A percentile compares a stretch with the other conserved stretches of the same genome.
Evolutionary conservation across 2,888 invertebrate genomes (phyloP).

Genomic region (Gibbula magus): DNA sequence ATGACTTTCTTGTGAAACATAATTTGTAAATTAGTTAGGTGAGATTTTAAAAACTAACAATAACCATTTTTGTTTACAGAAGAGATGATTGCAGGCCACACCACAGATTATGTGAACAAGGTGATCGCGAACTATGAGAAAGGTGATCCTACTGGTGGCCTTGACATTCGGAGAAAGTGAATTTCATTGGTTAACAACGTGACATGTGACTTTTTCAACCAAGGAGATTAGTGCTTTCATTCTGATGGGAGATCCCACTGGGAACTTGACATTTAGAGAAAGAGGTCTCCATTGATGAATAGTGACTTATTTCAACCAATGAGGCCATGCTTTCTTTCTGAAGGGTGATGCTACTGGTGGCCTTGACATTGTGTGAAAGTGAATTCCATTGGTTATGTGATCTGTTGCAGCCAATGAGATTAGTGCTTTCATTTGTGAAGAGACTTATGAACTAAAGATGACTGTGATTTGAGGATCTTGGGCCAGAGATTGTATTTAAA

Average conservation of each 20-base stretch:
- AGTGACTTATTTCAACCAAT: too few relatives aligned
- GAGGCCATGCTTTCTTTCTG: constrained; percentile 83
- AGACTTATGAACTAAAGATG: not conserved
- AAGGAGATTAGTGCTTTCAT: not conserved
- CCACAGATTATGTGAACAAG: constrained; percentile 95
- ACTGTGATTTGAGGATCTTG: not conserved
- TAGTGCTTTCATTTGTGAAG: not conserved
- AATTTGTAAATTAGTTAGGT: constrained; percentile 22
- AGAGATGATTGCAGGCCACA: constrained; percentile 90
- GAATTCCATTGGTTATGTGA: not conserved
- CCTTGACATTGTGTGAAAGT: constrained; percentile 31
- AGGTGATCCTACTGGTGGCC: constrained; percentile 81
- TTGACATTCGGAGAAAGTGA: constrained; percentile 32
- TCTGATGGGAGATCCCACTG: not conserved
- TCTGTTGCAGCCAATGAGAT: not conserved
- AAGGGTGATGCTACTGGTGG: constrained; percentile 82
- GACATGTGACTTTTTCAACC: constrained; percentile 5
- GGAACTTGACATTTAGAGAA: not conserved
- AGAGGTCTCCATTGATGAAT: not conserved
- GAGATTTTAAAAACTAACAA: not conserved
- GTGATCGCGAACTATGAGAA: constrained; percentile 90
- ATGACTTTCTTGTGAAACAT: not conserved
- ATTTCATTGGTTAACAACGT: not conserved
- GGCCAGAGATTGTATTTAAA: not conserved
- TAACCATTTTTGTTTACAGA: constrained; percentile 78